phyloP scores from a whole-genome alignment of 1,140 invertebrate genomes.

The Medauroidea extradentata region DNA sequence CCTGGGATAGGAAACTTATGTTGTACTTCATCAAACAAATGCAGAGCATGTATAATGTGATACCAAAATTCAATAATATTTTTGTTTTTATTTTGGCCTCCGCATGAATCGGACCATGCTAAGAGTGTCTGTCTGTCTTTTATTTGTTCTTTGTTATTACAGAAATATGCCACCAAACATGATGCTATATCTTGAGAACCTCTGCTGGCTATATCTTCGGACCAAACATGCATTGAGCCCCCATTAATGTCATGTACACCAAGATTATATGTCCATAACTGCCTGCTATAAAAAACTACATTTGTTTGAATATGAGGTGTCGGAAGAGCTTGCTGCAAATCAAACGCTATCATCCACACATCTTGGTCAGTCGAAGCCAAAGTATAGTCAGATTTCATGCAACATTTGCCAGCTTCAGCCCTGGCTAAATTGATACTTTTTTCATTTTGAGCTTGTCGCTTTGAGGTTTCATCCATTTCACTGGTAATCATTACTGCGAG shows the following conservation, averaged over 20 bases:
- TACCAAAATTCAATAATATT: no score
- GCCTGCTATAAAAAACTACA: slow-evolving; percentile 1
- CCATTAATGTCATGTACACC: slow-evolving; percentile 1
- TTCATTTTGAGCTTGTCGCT: background rate
- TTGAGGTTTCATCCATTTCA: background rate
- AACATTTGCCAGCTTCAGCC: background rate
- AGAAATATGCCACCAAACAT: no score
- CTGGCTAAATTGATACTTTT: background rate
- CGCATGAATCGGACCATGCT: no score
- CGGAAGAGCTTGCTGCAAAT: background rate
- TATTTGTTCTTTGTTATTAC: no score
- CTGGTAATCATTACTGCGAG: background rate
- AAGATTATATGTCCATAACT: slow-evolving; percentile 4
- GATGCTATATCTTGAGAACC: background rate
- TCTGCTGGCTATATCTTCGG: background rate
- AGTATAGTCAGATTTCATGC: background rate
- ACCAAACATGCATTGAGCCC: background rate
- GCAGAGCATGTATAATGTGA: no score
- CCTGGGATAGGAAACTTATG: no score
- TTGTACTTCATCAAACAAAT: no score
- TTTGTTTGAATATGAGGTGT: slow-evolving; percentile 2
- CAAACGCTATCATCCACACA: background rate
- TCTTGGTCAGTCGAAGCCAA: background rate
- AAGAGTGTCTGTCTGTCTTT: no score
- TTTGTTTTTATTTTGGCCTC: no score